A percentile compares a stretch with the other conserved stretches of the same genome.
These are phyloP conservation scores for Phenganax subtilis DNA, from an alignment of 92 coral and sea anemone species.

Conservation along the genomic window DNA sequence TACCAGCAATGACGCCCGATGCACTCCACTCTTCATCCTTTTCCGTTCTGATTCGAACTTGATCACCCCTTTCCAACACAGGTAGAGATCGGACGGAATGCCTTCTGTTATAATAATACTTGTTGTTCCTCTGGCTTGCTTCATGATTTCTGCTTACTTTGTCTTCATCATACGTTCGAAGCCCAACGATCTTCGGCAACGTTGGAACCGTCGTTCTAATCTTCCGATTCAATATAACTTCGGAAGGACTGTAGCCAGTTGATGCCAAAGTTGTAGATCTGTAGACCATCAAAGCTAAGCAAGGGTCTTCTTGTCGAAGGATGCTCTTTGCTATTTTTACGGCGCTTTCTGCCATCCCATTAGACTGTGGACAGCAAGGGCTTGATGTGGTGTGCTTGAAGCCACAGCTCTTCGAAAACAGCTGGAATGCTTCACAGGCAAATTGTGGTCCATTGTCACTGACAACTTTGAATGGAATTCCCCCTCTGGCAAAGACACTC, in stretches of 20 bases:
- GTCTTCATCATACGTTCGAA: neutral
- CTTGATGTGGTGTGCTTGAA: constrained; percentile 54
- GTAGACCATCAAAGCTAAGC: constrained; percentile 43
- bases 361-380: constrained; percentile 54
- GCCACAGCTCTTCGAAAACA: constrained; percentile 40
- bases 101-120: constrained; percentile 20
- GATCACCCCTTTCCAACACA: constrained; percentile 13
- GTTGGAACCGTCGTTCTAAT: constrained; percentile 46
- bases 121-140: constrained; percentile 11
- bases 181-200: constrained; percentile 3
- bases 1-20: constrained; percentile 8
- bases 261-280: constrained; percentile 48
- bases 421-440: constrained; percentile 30
- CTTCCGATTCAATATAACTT: constrained; percentile 48
- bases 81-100: constrained; percentile 5
- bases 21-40: constrained; percentile 25
- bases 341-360: constrained; percentile 53
- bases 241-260: constrained; percentile 42
- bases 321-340: constrained; percentile 50
- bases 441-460: constrained; percentile 56
- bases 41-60: constrained; percentile 26
- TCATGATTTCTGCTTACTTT: neutral
- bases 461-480: constrained; percentile 44
- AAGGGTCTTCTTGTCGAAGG: constrained; percentile 54
- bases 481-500: constrained; percentile 24